Percentiles rank a stretch among this genome's conserved stretches.
phyloP scores from a whole-genome alignment of 2,888 invertebrate genomes.

The Anagyrus pseudococci region DNA sequence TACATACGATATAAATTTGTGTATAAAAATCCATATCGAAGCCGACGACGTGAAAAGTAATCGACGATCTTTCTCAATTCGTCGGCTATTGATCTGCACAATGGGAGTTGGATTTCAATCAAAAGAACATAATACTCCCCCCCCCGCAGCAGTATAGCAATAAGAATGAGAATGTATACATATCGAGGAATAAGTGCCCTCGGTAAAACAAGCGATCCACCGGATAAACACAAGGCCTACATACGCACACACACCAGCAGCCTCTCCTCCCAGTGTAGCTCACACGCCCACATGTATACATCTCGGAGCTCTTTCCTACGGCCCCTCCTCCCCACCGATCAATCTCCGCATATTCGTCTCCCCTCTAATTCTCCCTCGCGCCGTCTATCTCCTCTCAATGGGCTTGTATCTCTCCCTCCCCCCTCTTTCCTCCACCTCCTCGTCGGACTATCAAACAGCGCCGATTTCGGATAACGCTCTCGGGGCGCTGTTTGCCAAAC shows the following conservation, averaged over 20 bases:
- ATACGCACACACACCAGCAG: too few relatives aligned
- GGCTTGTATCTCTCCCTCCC: slow-evolving; percentile 14
- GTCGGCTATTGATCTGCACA: too few relatives aligned
- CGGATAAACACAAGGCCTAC: not conserved
- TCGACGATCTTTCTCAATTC: too few relatives aligned
- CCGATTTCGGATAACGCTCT: slow-evolving; percentile 13
- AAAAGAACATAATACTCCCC: not conserved
- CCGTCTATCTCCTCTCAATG: not conserved
- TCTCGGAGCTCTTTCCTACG: not conserved
- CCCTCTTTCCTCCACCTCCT: not conserved
- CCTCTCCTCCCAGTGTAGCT: not conserved
- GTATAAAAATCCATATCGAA: too few relatives aligned
- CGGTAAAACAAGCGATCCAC: not conserved
- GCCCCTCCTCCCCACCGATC: not conserved
- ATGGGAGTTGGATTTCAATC: not conserved
- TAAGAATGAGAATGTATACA: too few relatives aligned
- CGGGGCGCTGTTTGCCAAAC: slow-evolving; percentile 17
- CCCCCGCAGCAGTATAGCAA: too few relatives aligned
- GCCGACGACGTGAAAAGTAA: too few relatives aligned
- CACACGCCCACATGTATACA: not conserved
- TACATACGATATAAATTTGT: too few relatives aligned
- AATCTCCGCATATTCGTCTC: too few relatives aligned
- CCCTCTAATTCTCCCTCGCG: too few relatives aligned
- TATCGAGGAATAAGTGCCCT: not conserved
- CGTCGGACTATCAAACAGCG: slow-evolving; percentile 7